Evolutionary conservation across 2,888 invertebrate genomes (phyloP), one percentile per base, ranked within the genome.

Genomic region (Nipponacmea schrenckii): DNA sequence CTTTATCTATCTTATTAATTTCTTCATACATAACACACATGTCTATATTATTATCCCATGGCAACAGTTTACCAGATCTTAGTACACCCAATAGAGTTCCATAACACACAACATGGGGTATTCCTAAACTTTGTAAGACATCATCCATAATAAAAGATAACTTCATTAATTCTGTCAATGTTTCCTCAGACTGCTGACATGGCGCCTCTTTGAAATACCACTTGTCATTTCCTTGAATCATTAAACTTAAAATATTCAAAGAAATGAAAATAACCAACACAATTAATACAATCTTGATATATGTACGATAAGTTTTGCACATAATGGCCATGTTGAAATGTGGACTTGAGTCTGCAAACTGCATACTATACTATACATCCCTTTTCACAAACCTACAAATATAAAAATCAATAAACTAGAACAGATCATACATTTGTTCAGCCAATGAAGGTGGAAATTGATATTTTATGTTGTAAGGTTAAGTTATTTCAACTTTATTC

Each of bases 51-150:
- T 89, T 86, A 73, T 91, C 91, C 92, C 92, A 92, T 0, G 91
- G 91, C 12, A 91, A 84, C n/a, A 91, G 89, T 24, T 89, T 87
- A 8, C 90, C 90, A 62, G 89, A 84, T 73, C 91, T 88, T 62
- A 92, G 88, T 77, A 91, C 91, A 67, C 91, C 91, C 92, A 92
- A 92, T 3, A 92, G 88, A 14, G 91, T 90, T 44, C 91, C 91
- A 76, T 91, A 91, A 81, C 92, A 92, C 20, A 92, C 85, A 79
- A 91, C 91, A 84, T 91, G 91, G n/a, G 90, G 89, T 56, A 91
- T 83, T 2, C 89, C 87, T 56, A 91, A 83, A 56, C 89, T 87
- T 17, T 87, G 83, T 27, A 92, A 84, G 27, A 90, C 87, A 67
- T 84, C 78, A 75, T 90, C 89, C 39, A 88, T 87, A 74, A 84